Evolutionary conservation across 2,113 vertebrate species (phyloP).

Genomic region (Ictalurus furcatus): DNA sequence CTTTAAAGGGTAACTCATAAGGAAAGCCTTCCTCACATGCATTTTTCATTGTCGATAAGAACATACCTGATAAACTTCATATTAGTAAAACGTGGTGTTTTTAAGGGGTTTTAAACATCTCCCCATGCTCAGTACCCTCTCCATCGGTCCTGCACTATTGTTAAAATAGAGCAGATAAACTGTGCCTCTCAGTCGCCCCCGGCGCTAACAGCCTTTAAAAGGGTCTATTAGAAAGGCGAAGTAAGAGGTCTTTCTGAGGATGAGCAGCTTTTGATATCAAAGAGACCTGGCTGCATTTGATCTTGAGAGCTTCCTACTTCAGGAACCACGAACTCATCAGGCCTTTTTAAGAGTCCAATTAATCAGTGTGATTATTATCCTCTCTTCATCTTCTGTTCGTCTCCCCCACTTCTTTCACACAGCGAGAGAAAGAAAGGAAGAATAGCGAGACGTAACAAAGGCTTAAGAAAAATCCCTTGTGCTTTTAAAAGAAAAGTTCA

Average conservation of each 20-base stretch:
- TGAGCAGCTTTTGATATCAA: constrained; percentile 37
- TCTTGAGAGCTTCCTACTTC: constrained; percentile 33
- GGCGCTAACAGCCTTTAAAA: constrained; percentile 32
- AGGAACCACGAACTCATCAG: constrained; percentile 40
- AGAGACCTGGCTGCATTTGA: constrained; percentile 35
- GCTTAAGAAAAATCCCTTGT: neutral
- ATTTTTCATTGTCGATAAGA: neutral
- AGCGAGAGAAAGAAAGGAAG: constrained; percentile 18
- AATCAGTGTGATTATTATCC: constrained; percentile 20
- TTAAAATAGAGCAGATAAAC: constrained; percentile 33
- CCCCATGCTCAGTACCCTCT: neutral
- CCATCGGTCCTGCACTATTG: neutral
- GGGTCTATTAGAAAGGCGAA: constrained; percentile 17
- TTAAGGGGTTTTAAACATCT: neutral
- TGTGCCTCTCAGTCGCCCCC: constrained; percentile 8
- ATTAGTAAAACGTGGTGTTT: neutral
- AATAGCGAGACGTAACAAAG: neutral
- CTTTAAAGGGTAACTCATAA: too few species aligned
- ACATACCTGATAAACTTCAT: neutral
- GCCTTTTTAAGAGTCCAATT: constrained; percentile 30
- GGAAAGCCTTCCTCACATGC: neutral
- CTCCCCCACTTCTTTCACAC: constrained; percentile 3
- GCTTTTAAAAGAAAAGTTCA: neutral
- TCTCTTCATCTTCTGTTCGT: constrained; percentile 25
- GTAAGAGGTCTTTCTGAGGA: constrained; percentile 6